Evolutionary conservation across 2,888 invertebrate species (phyloP), one percentile per base, ranked within the genome.

Genomic region (Hipparchia semele): DNA sequence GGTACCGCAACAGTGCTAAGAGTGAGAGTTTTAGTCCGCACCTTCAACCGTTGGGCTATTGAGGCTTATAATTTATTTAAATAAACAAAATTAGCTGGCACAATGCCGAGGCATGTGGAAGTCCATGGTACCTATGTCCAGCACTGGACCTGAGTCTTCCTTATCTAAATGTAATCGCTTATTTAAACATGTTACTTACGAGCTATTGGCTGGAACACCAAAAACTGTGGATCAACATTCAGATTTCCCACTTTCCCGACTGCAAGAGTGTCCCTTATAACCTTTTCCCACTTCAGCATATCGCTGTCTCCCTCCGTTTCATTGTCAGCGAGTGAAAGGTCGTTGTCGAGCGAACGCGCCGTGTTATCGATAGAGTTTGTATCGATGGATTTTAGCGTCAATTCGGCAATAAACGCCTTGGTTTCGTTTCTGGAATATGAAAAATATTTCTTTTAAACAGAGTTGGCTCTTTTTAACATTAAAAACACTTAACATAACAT

Each of bases 171-270:
- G 23, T 23, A 23, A 23, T 23, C 23, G 1, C 23, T 23, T 23
- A 23, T 6, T 3, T 58, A 59, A 51, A 33, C 49, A 33, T 45
- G 61, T 71, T 76, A 94, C 96, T 95, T 87, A 97, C 98, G 93
- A 84, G 95, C 95, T 76, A 95, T 94, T 2, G 97, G 95, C 81
- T 96, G 95, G 80, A 98, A 96, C 70, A 96, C 95, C 74, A 98
- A 89, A 85, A 96, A 98, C 74, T 96, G 95, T 0, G 98, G 97
- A 87, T 98, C 98, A 0, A 98, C 96, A 45, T 95, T 96, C 1
- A 98, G 88, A 51, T 96, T 96, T 1, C 98, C 98, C 7, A 98
- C 96, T 81, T 94, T 95, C 6, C 98, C 98, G 0, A 92, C 94
- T 2, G 95, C 94, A 0, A 98, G 94, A 9, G 96, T 96, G 60